These are phyloP conservation scores for Polietes domitor DNA, from an alignment of 2,888 invertebrate species.

Conservation along the genomic window DNA sequence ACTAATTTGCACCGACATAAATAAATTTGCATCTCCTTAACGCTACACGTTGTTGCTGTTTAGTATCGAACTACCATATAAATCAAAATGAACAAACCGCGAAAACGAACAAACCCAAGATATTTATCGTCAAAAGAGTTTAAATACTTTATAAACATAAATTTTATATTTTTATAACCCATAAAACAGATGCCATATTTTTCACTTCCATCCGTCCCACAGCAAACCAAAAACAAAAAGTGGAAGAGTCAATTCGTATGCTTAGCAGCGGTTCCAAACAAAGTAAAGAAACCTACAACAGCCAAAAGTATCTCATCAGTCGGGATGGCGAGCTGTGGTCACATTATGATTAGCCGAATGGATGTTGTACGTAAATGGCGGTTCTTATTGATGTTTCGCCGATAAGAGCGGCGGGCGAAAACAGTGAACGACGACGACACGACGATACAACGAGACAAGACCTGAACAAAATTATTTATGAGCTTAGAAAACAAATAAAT, in stretches of 20 bases:
- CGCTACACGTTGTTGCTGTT: background rate
- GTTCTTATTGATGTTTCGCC: constrained; percentile 52
- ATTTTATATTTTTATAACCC: constrained; percentile 61
- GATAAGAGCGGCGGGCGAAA: background rate
- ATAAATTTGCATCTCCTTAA: constrained; percentile 42
- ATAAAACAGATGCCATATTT: constrained; percentile 59
- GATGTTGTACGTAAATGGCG: constrained; percentile 45
- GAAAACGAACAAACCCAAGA: constrained; percentile 39
- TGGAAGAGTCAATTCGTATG: constrained; percentile 7
- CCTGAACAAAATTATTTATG: constrained; percentile 50
- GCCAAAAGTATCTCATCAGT: constrained; percentile 16
- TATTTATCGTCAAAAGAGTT: constrained; percentile 54
- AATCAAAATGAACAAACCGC: constrained; percentile 49
- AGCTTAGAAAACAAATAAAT: constrained; percentile 42
- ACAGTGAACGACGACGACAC: background rate
- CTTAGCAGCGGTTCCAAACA: constrained; percentile 44
- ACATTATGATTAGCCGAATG: constrained; percentile 29
- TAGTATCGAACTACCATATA: constrained; percentile 58
- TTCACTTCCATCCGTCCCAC: constrained; percentile 23
- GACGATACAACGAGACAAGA: constrained; percentile 28
- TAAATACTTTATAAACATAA: constrained; percentile 57
- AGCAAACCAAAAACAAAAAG: background rate
- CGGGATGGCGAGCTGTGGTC: constrained; percentile 38
- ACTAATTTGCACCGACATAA: constrained; percentile 8
- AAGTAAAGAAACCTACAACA: constrained; percentile 31